These are phyloP conservation scores for Drosophila paulistorum DNA, from an alignment of 1,140 invertebrate genomes.

Conservation along the genomic window DNA sequence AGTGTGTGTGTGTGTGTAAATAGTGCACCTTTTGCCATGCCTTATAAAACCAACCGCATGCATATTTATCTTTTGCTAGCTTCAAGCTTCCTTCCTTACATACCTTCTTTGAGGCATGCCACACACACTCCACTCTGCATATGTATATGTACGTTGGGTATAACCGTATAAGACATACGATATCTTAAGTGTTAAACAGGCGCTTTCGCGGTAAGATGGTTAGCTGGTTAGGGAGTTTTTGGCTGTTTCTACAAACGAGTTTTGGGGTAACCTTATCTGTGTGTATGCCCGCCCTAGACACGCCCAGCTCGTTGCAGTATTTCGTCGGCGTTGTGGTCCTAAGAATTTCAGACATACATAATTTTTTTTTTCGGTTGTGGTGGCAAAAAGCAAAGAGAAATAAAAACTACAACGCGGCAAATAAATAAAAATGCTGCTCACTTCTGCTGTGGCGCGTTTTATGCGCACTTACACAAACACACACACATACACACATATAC, in stretches of 20 bases:
- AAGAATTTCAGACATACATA: slow-evolving; percentile 46
- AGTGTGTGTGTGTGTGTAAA: slow-evolving; percentile 34
- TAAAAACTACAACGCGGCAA: slow-evolving; percentile 67
- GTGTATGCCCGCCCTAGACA: slow-evolving; percentile 28
- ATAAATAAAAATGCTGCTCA: slow-evolving; percentile 79
- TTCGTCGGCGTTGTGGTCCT: slow-evolving; percentile 25
- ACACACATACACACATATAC: slow-evolving; percentile 28
- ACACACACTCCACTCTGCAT: slow-evolving; percentile 24
- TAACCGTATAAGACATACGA: slow-evolving; percentile 67
- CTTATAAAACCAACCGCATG: slow-evolving; percentile 73
- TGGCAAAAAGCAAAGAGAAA: slow-evolving; percentile 44
- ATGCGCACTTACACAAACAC: slow-evolving; percentile 62
- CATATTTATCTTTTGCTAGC: slow-evolving; percentile 74
- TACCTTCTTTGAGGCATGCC: slow-evolving; percentile 45
- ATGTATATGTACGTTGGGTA: slow-evolving; percentile 14
- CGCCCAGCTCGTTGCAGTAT: slow-evolving; percentile 56
- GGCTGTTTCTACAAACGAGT: slow-evolving; percentile 41
- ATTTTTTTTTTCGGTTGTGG: slow-evolving; percentile 27
- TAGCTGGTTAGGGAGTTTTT: slow-evolving; percentile 28
- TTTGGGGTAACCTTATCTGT: slow-evolving; percentile 45
- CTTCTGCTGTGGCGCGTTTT: slow-evolving; percentile 69
- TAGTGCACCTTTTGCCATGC: slow-evolving; percentile 51
- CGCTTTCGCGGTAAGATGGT: slow-evolving; percentile 62
- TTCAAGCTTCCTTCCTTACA: slow-evolving; percentile 18
- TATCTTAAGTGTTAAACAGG: slow-evolving; percentile 81